Base-by-base conservation (phyloP, 2,797 vertebrate species). In the Hephaestus fuliginosus region DNA sequence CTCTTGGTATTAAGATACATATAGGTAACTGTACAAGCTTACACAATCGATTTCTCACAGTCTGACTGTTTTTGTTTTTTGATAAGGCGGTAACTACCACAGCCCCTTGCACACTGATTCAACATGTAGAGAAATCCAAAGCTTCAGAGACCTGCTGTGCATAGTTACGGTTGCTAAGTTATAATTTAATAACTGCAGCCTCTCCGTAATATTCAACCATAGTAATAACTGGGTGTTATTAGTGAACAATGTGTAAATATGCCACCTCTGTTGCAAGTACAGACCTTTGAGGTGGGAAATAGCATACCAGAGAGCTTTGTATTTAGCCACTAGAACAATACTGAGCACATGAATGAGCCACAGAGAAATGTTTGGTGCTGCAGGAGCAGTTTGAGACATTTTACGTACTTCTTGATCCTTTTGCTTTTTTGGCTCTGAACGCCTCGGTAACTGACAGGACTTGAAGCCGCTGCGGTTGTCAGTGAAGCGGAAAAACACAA, bases 401-500 rank as follows among this genome's bases (percentile, higher is more conserved):
- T 84, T 12, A 0, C 61, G 14, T 52, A n/a, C 41, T 22, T 73
- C 55, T 76, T 62, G n/a, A 68, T 70, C 66, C 69, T 46, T 33
- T 33, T 33, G 30, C 30, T 58, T 78, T 69, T 86, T 64, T 65
- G 41, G 5, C 33, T 51, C 30, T 49, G 28, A 79, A 64, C 6
- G 56, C 36, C 9, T 4, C 60, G 64, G 70, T 74, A 74, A 67
- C 51, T 20, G 74, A 74, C 53, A 62, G 30, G 15, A 80, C 80
- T 75, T 78, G 22, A 78, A 84, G 83, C 71, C 48, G 70, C 70
- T 67, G 64, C 48, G 73, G 53, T 78, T 85, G 20, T 62, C 30
- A 62, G 74, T 8, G 56, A 85, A 74, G 43, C 78, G 71, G 48
- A 69, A 77, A 86, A 41, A 71, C 43, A 71, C n/a, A 80, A 78